Evolutionary conservation across 2,113 vertebrate genomes (phyloP).

Genomic region (Cyanoramphus novaezelandiae): DNA sequence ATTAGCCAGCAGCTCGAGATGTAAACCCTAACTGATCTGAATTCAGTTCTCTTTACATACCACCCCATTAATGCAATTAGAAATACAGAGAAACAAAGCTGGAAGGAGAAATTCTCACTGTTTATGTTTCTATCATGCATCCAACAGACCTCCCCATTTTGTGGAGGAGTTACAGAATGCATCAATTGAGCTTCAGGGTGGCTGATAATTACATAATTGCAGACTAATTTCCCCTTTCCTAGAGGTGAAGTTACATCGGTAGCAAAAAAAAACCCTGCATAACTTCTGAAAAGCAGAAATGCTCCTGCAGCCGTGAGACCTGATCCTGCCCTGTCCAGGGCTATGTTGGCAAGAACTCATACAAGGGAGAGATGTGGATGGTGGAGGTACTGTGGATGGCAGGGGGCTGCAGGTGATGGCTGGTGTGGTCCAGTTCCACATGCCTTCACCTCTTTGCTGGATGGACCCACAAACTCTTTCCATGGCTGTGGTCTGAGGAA

Average conservation of each 20-base stretch:
- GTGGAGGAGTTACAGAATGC: not conserved
- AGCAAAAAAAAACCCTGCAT: not conserved
- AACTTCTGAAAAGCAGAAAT: not conserved
- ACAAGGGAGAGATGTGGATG: not conserved
- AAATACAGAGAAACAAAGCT: not conserved
- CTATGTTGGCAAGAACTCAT: fast-evolving
- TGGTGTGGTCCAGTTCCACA: not conserved
- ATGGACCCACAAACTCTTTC: not conserved
- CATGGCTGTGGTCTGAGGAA: not conserved
- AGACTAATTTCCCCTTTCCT: slow-evolving; percentile 35
- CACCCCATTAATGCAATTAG: fast-evolving
- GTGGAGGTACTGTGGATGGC: not conserved
- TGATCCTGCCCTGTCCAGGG: not conserved
- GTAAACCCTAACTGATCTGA: not conserved
- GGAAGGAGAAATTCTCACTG: fast-evolving
- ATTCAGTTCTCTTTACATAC: fast-evolving
- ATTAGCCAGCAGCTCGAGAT: not conserved
- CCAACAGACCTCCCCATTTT: not conserved
- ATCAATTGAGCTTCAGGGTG: slow-evolving; percentile 14
- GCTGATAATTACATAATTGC: slow-evolving; percentile 37
- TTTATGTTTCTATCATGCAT: fast-evolving
- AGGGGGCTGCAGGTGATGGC: not conserved
- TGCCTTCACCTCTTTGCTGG: not conserved
- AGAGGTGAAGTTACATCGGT: not conserved
- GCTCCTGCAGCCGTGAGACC: fast-evolving